Evolutionary conservation across 2,113 vertebrate species (phyloP).

Genomic region (Opisthocomus hoazin): DNA sequence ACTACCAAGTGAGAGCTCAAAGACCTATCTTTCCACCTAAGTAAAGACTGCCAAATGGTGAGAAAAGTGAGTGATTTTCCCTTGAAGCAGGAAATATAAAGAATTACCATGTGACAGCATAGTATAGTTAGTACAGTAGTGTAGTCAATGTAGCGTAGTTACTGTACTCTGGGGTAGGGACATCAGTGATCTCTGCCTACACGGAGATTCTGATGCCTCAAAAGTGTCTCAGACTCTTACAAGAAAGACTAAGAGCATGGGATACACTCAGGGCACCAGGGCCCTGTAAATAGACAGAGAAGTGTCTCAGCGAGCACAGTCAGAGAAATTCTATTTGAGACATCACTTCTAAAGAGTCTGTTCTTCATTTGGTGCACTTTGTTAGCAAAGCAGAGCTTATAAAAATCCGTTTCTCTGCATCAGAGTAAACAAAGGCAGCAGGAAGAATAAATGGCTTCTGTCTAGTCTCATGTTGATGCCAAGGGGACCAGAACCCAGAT

Average conservation of each 20-base stretch:
- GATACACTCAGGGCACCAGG: background rate
- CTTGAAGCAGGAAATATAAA: background rate
- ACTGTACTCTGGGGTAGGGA: background rate
- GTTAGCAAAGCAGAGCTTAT: background rate
- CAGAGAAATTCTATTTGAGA: background rate
- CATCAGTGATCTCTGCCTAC: background rate
- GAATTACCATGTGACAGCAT: background rate
- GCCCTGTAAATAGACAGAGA: background rate
- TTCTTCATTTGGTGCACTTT: background rate
- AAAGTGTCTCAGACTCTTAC: background rate
- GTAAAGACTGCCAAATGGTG: background rate
- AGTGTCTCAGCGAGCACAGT: background rate
- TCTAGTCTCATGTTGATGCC: background rate
- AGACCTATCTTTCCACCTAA: background rate
- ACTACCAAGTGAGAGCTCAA: background rate
- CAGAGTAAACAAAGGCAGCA: background rate
- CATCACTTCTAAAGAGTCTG: background rate
- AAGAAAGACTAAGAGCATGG: background rate
- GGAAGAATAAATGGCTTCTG: background rate
- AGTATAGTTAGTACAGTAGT: too few relatives aligned
- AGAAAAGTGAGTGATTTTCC: background rate
- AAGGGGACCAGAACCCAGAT: background rate
- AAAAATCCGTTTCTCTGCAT: background rate
- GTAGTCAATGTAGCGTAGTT: too few relatives aligned
- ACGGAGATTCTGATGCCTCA: background rate